phyloP scores from a whole-genome alignment of 2,797 vertebrate genomes.

The Amazonetta brasiliensis region DNA sequence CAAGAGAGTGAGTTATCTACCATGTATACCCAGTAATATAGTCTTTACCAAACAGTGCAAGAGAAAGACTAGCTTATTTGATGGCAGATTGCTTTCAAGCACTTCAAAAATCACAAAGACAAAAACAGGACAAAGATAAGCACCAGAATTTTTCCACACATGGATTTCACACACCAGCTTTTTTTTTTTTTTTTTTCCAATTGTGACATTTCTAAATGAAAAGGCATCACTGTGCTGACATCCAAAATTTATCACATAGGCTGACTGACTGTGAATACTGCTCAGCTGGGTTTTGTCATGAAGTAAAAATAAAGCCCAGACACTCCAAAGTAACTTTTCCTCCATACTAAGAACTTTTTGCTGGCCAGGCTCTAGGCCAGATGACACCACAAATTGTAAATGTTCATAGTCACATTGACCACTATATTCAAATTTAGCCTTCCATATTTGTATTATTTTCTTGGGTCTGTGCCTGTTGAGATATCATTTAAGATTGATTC shows the following conservation, averaged over 20 bases:
- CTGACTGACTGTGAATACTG: background rate
- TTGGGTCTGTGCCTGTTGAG: background rate
- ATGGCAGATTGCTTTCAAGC: background rate
- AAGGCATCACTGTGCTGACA: background rate
- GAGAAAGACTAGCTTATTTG: background rate
- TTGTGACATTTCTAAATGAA: background rate
- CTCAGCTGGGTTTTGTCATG: background rate
- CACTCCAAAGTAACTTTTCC: background rate
- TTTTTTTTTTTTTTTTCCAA: background rate
- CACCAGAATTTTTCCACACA: background rate
- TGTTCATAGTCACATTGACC: background rate
- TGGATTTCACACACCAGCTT: background rate
- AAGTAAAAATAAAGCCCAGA: background rate
- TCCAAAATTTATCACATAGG: background rate
- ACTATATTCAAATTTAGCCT: background rate
- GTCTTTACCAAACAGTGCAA: background rate
- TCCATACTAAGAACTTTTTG: background rate
- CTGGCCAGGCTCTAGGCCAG: background rate
- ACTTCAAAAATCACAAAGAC: background rate
- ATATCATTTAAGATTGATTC: background rate
- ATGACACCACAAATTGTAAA: background rate
- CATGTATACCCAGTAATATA: accelerated
- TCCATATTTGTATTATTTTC: background rate
- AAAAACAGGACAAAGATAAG: background rate
- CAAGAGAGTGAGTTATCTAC: background rate